Conservation (phyloP, 2,888 invertebrate genomes). For the Galerucella pusilla region DNA sequence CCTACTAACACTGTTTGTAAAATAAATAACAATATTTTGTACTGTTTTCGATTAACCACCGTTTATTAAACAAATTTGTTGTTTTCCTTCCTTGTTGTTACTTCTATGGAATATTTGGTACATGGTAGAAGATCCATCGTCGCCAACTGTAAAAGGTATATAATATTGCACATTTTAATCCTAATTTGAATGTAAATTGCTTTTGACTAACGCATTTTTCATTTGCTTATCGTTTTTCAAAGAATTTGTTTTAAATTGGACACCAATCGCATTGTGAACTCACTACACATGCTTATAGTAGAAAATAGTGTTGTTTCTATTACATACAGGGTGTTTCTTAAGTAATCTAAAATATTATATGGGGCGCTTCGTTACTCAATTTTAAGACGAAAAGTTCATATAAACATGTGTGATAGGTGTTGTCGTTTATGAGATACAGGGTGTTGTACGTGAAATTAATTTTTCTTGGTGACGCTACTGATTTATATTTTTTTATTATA, state of each 20-base stretch:
- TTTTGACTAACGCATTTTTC: slow-evolving; percentile 19
- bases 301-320: too few species aligned
- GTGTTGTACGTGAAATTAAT: too few species aligned
- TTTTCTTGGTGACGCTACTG: too few species aligned
- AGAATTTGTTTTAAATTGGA: slow-evolving; percentile 11
- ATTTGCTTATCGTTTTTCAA: slow-evolving; percentile 11
- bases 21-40: slow-evolving; percentile 13
- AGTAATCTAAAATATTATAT: too few species aligned
- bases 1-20: slow-evolving; percentile 4
- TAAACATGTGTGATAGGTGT: too few species aligned
- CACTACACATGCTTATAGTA: too few species aligned
- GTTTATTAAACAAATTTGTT: slow-evolving; percentile 48
- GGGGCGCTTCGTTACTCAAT: too few species aligned
- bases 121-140: slow-evolving; percentile 58
- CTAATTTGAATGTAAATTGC: slow-evolving; percentile 13
- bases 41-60: slow-evolving; percentile 43
- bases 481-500: too few species aligned
- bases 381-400: too few species aligned
- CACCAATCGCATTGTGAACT: not conserved
- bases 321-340: too few species aligned
- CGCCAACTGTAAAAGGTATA: slow-evolving; percentile 58
- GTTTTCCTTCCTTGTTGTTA: slow-evolving; percentile 54
- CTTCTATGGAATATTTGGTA: slow-evolving; percentile 50
- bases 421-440: too few species aligned
- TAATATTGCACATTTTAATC: slow-evolving; percentile 47